A percentile compares a stretch with the other conserved stretches of the same genome.
Evolutionary conservation across 2,797 vertebrate genomes (phyloP).

Genomic region (Myotis daubentonii): DNA sequence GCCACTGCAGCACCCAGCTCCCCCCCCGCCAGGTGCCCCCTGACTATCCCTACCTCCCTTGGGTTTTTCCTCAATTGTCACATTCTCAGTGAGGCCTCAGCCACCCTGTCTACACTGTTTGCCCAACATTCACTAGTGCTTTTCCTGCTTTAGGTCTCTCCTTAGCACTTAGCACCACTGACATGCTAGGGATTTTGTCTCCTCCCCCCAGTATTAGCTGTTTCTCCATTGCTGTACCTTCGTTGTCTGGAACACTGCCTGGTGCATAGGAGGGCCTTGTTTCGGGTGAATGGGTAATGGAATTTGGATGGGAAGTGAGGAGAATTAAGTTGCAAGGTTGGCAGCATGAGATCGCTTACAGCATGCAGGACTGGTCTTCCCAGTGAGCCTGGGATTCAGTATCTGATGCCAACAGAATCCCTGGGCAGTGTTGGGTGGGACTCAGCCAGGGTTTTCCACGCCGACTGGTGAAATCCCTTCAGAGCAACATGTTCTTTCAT

Average conservation of each 20-base stretch:
- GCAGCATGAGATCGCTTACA: neutral
- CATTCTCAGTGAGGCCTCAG: neutral
- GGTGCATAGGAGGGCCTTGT: neutral
- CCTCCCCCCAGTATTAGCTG: neutral
- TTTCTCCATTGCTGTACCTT: neutral
- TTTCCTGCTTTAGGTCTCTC: neutral
- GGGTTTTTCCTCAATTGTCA: neutral
- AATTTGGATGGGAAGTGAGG: neutral
- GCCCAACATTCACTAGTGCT: neutral
- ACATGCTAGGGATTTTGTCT: neutral
- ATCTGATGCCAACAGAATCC: neutral
- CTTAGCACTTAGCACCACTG: neutral
- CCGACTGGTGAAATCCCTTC: neutral
- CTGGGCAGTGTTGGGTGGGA: neutral
- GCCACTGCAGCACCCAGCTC: neutral
- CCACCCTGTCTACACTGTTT: neutral
- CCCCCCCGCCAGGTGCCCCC: too few species aligned
- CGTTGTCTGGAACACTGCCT: too few species aligned
- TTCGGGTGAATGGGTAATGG: neutral
- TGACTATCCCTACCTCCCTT: neutral
- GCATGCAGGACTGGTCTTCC: neutral
- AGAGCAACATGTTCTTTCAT: neutral
- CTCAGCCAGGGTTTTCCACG: neutral
- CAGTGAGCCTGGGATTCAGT: neutral
- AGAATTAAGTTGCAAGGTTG: too few species aligned